Conservation (phyloP, 2,888 invertebrate species). For the Trypoxylon attenuatum region DNA sequence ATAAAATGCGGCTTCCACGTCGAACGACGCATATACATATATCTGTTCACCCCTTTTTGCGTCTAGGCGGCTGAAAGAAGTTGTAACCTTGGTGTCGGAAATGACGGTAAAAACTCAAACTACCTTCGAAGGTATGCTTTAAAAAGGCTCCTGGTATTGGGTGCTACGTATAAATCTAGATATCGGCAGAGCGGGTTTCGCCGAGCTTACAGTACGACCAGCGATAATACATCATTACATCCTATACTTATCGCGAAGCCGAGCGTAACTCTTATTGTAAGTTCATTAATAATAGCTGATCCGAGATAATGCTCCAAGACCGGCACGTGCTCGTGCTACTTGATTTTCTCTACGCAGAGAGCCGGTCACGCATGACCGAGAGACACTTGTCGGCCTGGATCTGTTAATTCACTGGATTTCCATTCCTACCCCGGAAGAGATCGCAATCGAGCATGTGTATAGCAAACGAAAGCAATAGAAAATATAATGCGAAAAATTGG, state of each 20-base stretch:
- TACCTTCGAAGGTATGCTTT: constrained; percentile 3
- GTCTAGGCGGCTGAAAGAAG: constrained; percentile 2
- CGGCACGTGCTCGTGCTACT: neutral
- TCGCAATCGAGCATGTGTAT: no score
- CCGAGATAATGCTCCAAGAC: constrained; percentile 25
- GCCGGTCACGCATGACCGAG: constrained; percentile 31
- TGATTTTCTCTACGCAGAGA: neutral
- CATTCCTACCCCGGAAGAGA: no score
- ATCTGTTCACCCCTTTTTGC: neutral
- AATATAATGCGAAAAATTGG: no score
- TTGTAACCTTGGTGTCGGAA: constrained; percentile 16
- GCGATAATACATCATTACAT: constrained; percentile 34
- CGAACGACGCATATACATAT: constrained; percentile 19
- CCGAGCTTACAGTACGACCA: neutral
- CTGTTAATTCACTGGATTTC: constrained; percentile 23
- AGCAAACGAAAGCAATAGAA: no score
- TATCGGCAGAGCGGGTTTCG: constrained; percentile 5
- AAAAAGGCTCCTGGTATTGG: constrained; percentile 1
- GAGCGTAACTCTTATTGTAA: constrained; percentile 18
- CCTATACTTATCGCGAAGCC: constrained; percentile 10
- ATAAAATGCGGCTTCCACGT: constrained; percentile 49
- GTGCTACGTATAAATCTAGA: constrained; percentile 16
- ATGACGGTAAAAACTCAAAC: constrained; percentile 16
- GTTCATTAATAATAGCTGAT: constrained; percentile 41
- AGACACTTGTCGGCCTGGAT: constrained; percentile 28